These are phyloP conservation scores for Chironomus tentans DNA, from an alignment of 2,888 invertebrate genomes.

Conservation along the genomic window DNA sequence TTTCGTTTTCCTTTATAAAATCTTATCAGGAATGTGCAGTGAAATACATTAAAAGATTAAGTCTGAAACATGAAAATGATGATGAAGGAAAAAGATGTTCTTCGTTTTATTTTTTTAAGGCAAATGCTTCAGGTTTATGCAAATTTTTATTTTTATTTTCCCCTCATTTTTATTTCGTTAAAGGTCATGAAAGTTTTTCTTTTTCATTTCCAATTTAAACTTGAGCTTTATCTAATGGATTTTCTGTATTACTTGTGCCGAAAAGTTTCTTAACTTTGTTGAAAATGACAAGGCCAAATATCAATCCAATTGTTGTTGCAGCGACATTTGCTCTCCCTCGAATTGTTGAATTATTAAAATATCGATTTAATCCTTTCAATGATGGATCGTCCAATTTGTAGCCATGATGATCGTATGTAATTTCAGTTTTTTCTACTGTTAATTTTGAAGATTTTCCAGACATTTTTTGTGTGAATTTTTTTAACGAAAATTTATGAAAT, in stretches of 20 bases:
- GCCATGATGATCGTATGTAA: slow-evolving; percentile 24
- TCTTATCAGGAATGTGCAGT: neutral
- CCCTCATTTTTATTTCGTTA: neutral
- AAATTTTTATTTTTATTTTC: neutral
- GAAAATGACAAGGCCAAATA: neutral
- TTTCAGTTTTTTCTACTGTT: neutral
- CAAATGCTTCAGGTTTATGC: neutral
- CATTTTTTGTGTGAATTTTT: neutral
- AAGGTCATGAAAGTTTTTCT: neutral
- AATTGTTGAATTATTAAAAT: slow-evolving; percentile 62
- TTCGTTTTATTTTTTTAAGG: neutral
- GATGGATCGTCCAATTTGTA: slow-evolving; percentile 47
- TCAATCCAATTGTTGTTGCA: neutral
- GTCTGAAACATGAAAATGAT: neutral
- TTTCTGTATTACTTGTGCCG: neutral
- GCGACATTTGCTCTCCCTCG: slow-evolving; percentile 64
- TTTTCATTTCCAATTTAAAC: neutral
- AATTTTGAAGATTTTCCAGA: neutral
- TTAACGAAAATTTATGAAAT: neutral
- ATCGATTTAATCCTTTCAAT: slow-evolving; percentile 58
- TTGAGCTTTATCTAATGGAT: neutral
- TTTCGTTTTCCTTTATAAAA: too few species aligned
- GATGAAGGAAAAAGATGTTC: neutral
- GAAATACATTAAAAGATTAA: neutral
- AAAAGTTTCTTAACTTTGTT: neutral